Base-by-base conservation (phyloP, 2,797 vertebrate genomes). In the Thaleichthys pacificus region DNA sequence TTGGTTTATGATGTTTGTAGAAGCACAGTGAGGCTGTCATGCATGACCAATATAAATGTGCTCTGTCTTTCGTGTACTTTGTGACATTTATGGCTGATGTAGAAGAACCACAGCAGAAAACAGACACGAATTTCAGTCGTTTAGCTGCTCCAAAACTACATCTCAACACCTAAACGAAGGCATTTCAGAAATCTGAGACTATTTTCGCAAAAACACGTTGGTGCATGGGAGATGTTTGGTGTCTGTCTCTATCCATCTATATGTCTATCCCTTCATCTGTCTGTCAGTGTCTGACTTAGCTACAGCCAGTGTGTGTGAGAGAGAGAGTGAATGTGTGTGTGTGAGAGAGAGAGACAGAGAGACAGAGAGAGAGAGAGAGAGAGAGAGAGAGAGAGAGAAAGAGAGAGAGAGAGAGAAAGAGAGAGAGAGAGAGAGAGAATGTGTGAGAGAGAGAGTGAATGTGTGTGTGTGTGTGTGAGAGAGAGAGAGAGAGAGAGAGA, bases 1-100 rank as follows among this genome's bases (percentile, higher is more conserved):
- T 75, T 38, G 56, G 17, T 83, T 78, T 67, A 74, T 74, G 26
- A 58, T 75, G 77, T 73, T 85, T 77, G 42, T 15, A 14, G 38
- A 58, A 56, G 68, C 32, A 66, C 61, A 28, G 49, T 49, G 66
- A 69, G 47, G 5, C 71, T 68, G 66, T 28, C 26, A 5, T 1
- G 3, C 35, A 77, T 71, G 71, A 67, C 49, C 63, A 21, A n/a
- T 61, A 12, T 61, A 28, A 8, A 28, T 61, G 54, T 57, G 54
- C 5, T 17, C 6, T 5, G 4, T 17, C 24, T 8, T 24, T 12
- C 17, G 6, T 5, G 14, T 30, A n/a, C n/a, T n/a, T n/a, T 26
- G 5, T 60, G 57, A 60, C 57, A 26, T 7, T 3, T 9, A 24
- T 60, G 57, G 57, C 57, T 58, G 21, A 2, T 5, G 56, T 58